A percentile compares a stretch with the other conserved stretches of the same genome.
phyloP scores from a whole-genome alignment of 2,797 vertebrate species.

The Rousettus madagascariensis region DNA sequence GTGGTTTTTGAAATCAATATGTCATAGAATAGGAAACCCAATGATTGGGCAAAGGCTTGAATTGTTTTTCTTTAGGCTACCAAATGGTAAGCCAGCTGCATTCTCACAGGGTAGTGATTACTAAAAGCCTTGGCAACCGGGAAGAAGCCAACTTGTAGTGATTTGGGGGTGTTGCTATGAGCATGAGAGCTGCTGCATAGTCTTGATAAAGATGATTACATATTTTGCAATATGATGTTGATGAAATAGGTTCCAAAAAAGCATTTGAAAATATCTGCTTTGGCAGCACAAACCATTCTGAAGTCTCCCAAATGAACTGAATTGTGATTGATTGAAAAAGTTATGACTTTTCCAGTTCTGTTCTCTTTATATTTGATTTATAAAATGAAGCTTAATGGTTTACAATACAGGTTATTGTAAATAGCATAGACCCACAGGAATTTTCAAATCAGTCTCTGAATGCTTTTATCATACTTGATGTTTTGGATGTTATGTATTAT shows the following conservation, averaged over 20 bases:
- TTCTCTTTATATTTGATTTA: neutral
- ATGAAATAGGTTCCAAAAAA: conserved; percentile 56
- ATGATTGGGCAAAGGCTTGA: neutral
- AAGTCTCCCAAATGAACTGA: conserved; percentile 59
- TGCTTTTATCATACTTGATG: neutral
- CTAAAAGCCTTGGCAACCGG: conserved; percentile 4
- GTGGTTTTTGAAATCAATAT: neutral
- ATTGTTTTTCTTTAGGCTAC: conserved; percentile 53
- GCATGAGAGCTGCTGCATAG: conserved; percentile 28
- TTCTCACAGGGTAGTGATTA: conserved; percentile 9
- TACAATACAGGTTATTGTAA: neutral
- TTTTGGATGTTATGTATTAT: neutral
- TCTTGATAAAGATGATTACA: conserved; percentile 60
- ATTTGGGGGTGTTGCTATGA: neutral
- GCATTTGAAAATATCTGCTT: conserved; percentile 58
- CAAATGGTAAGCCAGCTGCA: conserved; percentile 39
- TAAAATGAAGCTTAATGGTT: conserved; percentile 23
- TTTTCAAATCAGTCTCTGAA: neutral
- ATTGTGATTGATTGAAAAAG: conserved; percentile 42
- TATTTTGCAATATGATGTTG: conserved; percentile 60
- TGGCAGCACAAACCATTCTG: conserved; percentile 51
- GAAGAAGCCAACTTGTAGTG: conserved; percentile 39
- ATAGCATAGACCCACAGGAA: neutral
- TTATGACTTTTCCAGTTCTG: conserved; percentile 26
- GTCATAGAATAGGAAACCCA: neutral